Evolutionary conservation across 2,888 invertebrate genomes (phyloP).

Genomic region (Philereme vetulata): DNA sequence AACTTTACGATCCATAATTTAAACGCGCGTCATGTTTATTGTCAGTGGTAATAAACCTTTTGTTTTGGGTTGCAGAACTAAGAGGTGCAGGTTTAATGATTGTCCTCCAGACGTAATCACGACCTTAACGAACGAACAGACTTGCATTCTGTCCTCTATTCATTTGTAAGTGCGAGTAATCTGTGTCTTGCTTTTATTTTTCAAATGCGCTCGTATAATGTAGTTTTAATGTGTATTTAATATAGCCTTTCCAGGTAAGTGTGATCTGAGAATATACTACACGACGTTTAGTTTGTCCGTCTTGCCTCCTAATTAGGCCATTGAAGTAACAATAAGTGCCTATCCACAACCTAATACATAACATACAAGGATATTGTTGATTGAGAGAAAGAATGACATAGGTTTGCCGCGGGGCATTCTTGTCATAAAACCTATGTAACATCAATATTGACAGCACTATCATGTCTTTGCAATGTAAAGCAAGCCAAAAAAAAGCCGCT

Average conservation of each 20-base stretch:
- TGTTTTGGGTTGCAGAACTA: slow-evolving; percentile 45
- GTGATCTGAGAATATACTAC: not conserved
- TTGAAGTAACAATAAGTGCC: too few relatives aligned
- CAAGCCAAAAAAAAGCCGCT: not conserved
- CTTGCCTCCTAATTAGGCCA: too few relatives aligned
- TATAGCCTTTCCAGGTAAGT: slow-evolving; percentile 18
- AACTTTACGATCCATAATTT: slow-evolving; percentile 32
- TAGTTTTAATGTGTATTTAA: slow-evolving; percentile 3
- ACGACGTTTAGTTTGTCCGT: too few relatives aligned
- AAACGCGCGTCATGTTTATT: slow-evolving; percentile 33
- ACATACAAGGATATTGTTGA: too few relatives aligned
- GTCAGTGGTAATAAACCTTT: slow-evolving; percentile 36
- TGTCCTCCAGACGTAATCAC: slow-evolving; percentile 53
- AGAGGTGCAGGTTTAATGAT: slow-evolving; percentile 46
- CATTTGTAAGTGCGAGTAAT: slow-evolving; percentile 22
- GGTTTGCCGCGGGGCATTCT: too few relatives aligned
- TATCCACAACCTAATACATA: too few relatives aligned
- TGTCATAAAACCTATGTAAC: too few relatives aligned
- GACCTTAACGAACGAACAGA: slow-evolving; percentile 46
- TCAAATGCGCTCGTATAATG: not conserved
- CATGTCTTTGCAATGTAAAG: slow-evolving; percentile 10
- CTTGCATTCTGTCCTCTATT: slow-evolving; percentile 42
- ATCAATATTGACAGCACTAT: slow-evolving; percentile 4
- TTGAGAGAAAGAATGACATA: too few relatives aligned
- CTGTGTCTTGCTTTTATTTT: slow-evolving; percentile 11